phyloP scores from a whole-genome alignment of 2,797 vertebrate genomes.

The Anolis apletophallus region DNA sequence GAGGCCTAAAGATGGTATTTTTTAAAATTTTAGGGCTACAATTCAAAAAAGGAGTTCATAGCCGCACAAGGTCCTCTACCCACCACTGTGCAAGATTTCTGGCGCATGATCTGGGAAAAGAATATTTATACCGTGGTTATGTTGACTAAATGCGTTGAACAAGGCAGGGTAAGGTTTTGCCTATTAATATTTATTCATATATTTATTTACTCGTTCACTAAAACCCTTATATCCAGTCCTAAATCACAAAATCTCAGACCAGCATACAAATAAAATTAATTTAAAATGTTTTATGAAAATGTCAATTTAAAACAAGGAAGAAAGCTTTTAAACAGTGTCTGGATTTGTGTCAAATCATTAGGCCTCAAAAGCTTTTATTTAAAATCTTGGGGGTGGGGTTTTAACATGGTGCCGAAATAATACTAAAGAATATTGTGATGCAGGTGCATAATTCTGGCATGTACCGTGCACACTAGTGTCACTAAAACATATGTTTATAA shows the following conservation, averaged over 20 bases:
- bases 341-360: too few species aligned
- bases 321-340: too few species aligned
- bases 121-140: conserved; percentile 90
- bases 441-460: not conserved
- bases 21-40: conserved; percentile 84
- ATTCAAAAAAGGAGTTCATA: conserved; percentile 90
- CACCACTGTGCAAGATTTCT: conserved; percentile 91
- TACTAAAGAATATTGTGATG: not conserved
- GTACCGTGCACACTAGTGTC: not conserved
- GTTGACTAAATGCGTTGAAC: conserved; percentile 95
- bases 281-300: too few species aligned
- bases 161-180: conserved; percentile 87
- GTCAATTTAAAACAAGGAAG: too few species aligned
- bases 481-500: not conserved
- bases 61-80: conserved; percentile 95
- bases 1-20: not conserved
- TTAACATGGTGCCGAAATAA: not conserved
- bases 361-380: too few species aligned
- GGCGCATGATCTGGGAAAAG: conserved; percentile 98
- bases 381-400: too few species aligned
- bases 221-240: too few species aligned
- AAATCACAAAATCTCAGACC: too few species aligned
- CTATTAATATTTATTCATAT: not conserved
- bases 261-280: too few species aligned
- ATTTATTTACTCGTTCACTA: too few species aligned